Percentiles rank a stretch among this genome's conserved stretches.
phyloP scores from a whole-genome alignment of 2,797 vertebrate species.

The Numenius phaeopus region DNA sequence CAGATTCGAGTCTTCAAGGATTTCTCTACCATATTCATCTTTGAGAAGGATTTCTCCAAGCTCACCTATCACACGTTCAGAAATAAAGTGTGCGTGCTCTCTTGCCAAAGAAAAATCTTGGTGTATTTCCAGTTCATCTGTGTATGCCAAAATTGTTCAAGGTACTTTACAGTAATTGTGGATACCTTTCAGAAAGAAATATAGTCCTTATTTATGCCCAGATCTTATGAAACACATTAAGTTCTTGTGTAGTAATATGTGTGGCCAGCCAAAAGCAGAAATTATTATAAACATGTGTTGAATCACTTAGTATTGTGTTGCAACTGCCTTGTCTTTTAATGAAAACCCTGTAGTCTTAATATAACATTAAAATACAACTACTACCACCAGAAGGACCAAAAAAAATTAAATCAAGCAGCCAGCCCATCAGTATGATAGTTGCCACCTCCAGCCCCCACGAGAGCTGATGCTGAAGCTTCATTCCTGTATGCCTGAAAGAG shows the following conservation, averaged over 20 bases:
- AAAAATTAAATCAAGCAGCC: background rate
- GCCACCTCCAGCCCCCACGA: background rate
- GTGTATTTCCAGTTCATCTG: background rate
- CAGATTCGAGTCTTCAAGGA: background rate
- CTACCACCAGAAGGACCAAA: background rate
- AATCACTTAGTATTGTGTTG: background rate
- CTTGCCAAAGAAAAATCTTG: background rate
- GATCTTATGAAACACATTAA: background rate
- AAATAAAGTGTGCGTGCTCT: background rate
- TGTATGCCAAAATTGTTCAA: background rate
- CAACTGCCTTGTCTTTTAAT: background rate
- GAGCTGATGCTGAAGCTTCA: background rate
- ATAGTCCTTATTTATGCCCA: background rate
- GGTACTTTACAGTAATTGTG: background rate
- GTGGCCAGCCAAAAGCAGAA: background rate
- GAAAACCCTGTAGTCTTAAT: background rate
- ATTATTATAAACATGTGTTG: background rate
- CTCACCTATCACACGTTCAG: background rate
- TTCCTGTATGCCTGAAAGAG: background rate
- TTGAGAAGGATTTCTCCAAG: background rate
- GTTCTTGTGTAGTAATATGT: background rate
- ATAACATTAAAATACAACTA: background rate
- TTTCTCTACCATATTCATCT: background rate
- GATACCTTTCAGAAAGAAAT: background rate
- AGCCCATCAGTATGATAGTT: background rate